Evolutionary conservation across 2,888 invertebrate genomes (phyloP).

Genomic region (Acronicta aceris): DNA sequence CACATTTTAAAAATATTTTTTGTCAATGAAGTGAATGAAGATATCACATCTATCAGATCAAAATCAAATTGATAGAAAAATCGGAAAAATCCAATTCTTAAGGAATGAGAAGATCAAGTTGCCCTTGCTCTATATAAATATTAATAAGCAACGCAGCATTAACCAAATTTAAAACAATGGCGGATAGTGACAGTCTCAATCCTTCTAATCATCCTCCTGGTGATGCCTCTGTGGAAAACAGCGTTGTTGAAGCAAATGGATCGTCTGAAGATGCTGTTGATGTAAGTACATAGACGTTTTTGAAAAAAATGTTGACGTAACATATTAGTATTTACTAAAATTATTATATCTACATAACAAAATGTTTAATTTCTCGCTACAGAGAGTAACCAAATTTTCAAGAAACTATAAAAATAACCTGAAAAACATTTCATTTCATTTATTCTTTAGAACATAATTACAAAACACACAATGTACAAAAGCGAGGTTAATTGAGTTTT

Average conservation of each 20-base stretch:
- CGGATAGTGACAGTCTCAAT: slow-evolving; percentile 57
- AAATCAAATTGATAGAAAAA: no score
- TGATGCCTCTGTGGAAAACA: slow-evolving; percentile 62
- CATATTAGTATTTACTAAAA: no score
- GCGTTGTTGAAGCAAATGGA: slow-evolving; percentile 60
- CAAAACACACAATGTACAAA: no score
- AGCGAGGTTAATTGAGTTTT: no score
- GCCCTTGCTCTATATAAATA: slow-evolving; percentile 9
- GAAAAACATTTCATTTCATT: slow-evolving; percentile 4
- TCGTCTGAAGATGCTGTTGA: slow-evolving; percentile 69
- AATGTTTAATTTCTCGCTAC: no score
- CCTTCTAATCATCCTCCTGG: slow-evolving; percentile 62
- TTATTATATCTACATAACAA: not conserved
- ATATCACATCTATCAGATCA: no score
- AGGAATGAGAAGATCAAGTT: slow-evolving; percentile 24
- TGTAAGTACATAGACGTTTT: slow-evolving; percentile 65
- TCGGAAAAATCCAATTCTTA: slow-evolving; percentile 20
- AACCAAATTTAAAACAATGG: slow-evolving; percentile 36
- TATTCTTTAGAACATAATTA: no score
- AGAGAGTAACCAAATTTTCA: not conserved
- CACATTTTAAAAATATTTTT: no score
- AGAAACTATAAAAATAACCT: slow-evolving; percentile 23
- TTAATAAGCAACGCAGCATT: slow-evolving; percentile 23
- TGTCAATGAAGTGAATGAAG: no score
- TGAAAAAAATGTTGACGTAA: no score